phyloP scores from a whole-genome alignment of 2,797 vertebrate genomes.

The Apodemus agrarius region DNA sequence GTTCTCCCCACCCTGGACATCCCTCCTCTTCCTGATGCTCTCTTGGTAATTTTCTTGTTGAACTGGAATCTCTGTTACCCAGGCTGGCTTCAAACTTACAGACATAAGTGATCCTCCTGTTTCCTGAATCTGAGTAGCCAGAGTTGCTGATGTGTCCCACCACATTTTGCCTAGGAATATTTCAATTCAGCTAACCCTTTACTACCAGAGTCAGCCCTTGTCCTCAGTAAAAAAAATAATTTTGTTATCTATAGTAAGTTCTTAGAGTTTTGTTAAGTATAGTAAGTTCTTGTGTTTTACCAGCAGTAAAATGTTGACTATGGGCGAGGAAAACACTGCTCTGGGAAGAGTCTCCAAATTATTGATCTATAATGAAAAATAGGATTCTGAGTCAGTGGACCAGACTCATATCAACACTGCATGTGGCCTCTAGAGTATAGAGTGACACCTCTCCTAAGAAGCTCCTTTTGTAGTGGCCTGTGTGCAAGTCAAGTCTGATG shows the following conservation, averaged over 20 bases:
- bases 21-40: not conserved
- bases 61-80: not conserved
- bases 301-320: not conserved
- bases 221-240: not conserved
- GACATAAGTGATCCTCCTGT: not conserved
- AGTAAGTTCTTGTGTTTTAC: not conserved
- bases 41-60: not conserved
- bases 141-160: not conserved
- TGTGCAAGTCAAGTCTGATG: not conserved
- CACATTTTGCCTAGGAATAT: not conserved
- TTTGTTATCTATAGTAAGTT: constrained; percentile 32
- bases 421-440: not conserved
- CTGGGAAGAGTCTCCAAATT: not conserved
- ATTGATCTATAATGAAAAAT: constrained; percentile 16
- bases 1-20: not conserved
- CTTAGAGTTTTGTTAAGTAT: constrained; percentile 1
- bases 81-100: not conserved
- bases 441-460: not conserved
- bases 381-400: constrained; percentile 21
- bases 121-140: not conserved
- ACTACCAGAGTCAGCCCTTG: not conserved
- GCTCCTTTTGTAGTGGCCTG: not conserved
- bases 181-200: too few relatives aligned
- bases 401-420: not conserved
- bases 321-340: not conserved